Conservation (phyloP, 1,140 invertebrate species). For the Ceratosolen solmsi region DNA sequence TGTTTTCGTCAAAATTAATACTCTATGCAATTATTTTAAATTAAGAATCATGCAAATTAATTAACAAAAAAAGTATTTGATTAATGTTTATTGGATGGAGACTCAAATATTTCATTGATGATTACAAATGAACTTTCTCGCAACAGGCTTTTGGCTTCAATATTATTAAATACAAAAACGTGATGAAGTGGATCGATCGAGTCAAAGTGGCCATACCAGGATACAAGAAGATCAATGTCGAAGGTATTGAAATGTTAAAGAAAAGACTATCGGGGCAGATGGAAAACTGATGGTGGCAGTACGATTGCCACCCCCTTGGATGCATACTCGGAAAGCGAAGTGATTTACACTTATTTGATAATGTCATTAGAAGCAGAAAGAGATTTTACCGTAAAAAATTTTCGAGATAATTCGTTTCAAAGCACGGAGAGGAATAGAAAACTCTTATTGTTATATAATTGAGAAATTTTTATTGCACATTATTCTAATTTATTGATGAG, state of each 20-base stretch:
- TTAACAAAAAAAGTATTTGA: no score
- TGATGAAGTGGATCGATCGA: constrained; percentile 80
- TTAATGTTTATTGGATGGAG: no score
- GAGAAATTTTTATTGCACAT: no score
- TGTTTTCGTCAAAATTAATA: no score
- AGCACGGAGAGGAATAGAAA: no score
- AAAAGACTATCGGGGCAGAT: constrained; percentile 48
- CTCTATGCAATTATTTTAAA: no score
- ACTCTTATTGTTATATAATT: no score
- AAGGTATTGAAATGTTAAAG: constrained; percentile 66
- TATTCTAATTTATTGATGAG: no score
- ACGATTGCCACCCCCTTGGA: constrained; percentile 31
- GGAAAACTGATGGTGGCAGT: constrained; percentile 42
- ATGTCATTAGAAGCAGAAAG: not conserved
- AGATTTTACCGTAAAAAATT: not conserved
- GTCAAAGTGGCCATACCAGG: constrained; percentile 80
- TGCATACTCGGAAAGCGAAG: constrained; percentile 29
- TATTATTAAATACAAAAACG: constrained; percentile 79
- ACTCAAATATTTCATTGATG: no score
- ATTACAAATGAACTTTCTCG: not conserved
- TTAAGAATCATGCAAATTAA: no score
- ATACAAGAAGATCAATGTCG: constrained; percentile 82
- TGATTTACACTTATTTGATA: constrained; percentile 9
- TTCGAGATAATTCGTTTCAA: not conserved
- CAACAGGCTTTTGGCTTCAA: constrained; percentile 79